Percentiles rank a stretch among this genome's conserved stretches.
phyloP scores from a whole-genome alignment of 2,113 vertebrate genomes.

The Apus apus region DNA sequence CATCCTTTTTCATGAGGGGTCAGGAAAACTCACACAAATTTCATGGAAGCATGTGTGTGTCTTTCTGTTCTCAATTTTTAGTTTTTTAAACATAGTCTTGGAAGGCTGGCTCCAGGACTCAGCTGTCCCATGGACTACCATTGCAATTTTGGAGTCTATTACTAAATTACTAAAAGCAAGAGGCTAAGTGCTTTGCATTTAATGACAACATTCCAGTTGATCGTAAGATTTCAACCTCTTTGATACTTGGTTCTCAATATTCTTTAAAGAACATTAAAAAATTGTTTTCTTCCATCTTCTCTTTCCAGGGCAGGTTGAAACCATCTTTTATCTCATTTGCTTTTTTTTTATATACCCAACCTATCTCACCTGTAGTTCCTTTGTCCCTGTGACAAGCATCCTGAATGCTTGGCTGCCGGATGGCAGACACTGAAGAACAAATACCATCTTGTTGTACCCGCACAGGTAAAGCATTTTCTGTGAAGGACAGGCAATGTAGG shows the following conservation, averaged over 20 bases:
- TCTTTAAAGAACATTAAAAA: not conserved
- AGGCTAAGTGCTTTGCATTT: not conserved
- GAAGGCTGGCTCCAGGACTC: not conserved
- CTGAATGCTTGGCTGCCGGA: not conserved
- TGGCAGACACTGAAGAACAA: not conserved
- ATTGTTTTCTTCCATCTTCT: not conserved
- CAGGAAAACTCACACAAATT: not conserved
- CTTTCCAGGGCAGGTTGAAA: not conserved
- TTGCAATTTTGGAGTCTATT: not conserved
- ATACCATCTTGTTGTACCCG: not conserved
- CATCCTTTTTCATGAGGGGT: not conserved
- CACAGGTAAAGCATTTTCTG: not conserved
- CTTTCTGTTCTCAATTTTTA: not conserved
- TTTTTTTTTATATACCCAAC: not conserved
- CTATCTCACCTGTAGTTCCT: not conserved
- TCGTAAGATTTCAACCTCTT: not conserved
- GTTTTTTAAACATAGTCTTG: not conserved
- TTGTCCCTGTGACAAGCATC: not conserved
- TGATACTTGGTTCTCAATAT: not conserved
- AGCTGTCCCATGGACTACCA: not conserved
- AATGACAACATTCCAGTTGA: not conserved
- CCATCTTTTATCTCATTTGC: not conserved
- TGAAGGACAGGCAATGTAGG: fast-evolving
- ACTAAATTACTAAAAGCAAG: not conserved
- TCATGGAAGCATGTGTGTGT: fast-evolving